Percentiles rank a stretch among this genome's conserved stretches.
Conservation (phyloP, 2,113 vertebrate species). For the Tympanuchus pallidicinctus region DNA sequence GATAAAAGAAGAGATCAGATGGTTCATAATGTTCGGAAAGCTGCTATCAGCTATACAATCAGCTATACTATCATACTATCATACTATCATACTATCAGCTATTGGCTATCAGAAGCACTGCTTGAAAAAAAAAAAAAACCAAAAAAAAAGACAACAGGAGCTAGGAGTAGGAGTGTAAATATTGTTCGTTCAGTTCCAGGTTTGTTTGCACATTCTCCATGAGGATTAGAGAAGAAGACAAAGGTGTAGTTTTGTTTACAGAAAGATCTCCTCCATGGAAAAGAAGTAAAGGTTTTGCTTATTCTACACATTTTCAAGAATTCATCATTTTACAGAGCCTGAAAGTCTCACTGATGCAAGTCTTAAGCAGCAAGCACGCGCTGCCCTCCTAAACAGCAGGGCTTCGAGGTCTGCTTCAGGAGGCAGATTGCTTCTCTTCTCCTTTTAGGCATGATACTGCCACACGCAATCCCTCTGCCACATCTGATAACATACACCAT, state of each 20-base stretch:
- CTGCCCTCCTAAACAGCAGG: not conserved
- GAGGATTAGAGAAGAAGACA: not conserved
- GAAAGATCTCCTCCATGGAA: not conserved
- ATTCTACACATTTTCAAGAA: not conserved
- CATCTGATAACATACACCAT: not conserved
- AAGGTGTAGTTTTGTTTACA: constrained; percentile 17
- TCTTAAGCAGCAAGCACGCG: not conserved
- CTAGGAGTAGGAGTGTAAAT: not conserved
- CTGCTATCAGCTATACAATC: not conserved
- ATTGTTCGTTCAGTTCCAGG: not conserved
- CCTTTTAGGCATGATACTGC: not conserved
- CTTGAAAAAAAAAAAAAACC: not conserved
- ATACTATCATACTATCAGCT: no score
- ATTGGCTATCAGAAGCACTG: not conserved
- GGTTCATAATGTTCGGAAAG: not conserved
- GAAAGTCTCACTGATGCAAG: not conserved
- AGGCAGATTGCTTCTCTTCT: not conserved
- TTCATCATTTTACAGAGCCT: not conserved
- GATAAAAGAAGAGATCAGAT: not conserved
- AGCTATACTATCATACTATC: no score
- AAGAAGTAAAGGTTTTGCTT: not conserved
- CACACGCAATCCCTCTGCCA: not conserved
- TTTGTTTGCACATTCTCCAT: constrained; percentile 13
- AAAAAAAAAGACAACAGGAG: not conserved
- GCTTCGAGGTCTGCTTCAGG: not conserved